These are phyloP conservation scores for Drosophila aldrichi DNA, from an alignment of 2,888 invertebrate genomes.

Conservation along the genomic window DNA sequence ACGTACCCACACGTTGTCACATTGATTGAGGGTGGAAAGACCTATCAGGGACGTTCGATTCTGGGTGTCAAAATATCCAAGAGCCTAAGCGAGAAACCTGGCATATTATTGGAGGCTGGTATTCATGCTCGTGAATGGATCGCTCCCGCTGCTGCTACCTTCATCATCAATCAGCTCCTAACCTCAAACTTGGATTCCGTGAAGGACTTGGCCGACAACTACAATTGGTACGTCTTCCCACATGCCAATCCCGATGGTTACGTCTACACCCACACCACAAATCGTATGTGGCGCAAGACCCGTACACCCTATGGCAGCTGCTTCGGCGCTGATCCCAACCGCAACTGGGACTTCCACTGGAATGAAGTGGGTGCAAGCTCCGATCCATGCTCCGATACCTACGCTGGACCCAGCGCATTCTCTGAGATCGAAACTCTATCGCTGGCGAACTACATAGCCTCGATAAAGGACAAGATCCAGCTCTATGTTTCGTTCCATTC, in stretches of 20 bases:
- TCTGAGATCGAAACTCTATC: slow-evolving; percentile 87
- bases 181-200: slow-evolving; percentile 86
- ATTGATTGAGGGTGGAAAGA: slow-evolving; percentile 86
- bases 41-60: slow-evolving; percentile 88
- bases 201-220: slow-evolving; percentile 86
- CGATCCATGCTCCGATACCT: slow-evolving; percentile 88
- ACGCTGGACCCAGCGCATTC: slow-evolving; percentile 89
- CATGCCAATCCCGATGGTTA: slow-evolving; percentile 93
- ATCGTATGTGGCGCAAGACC: slow-evolving; percentile 89
- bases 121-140: slow-evolving; percentile 93
- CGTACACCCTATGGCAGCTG: slow-evolving; percentile 86
- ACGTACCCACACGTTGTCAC: slow-evolving; percentile 86
- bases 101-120: slow-evolving; percentile 88
- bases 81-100: slow-evolving; percentile 85
- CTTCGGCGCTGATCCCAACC: slow-evolving; percentile 90
- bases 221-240: slow-evolving; percentile 92
- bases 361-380: slow-evolving; percentile 87
- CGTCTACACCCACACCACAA: slow-evolving; percentile 87
- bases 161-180: slow-evolving; percentile 88
- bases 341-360: slow-evolving; percentile 92
- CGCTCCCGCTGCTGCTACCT: slow-evolving; percentile 88
- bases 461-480: slow-evolving; percentile 86
- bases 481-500: slow-evolving; percentile 91
- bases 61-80: slow-evolving; percentile 87
- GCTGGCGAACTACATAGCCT: slow-evolving; percentile 87